Base-by-base conservation (phyloP, 2,113 vertebrate genomes). In the Empidonax alnorum region DNA sequence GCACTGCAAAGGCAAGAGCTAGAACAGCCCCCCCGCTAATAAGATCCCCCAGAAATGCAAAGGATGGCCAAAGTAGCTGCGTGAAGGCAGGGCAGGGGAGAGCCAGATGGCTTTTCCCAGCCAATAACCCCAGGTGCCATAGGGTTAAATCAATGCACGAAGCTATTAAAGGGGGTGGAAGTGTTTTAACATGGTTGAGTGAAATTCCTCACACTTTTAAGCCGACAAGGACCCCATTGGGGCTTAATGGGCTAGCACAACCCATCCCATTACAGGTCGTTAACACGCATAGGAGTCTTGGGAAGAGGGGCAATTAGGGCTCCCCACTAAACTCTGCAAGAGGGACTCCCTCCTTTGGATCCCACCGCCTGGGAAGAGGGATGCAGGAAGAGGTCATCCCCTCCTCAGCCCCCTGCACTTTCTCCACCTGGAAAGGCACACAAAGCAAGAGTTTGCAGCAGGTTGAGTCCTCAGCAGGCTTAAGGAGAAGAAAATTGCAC, bases 141-240 rank as follows among this genome's bases (percentile, higher is more conserved):
- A 82, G 90, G 87, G 90, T 86, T 94, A 92, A 92, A 94, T 72
- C 49, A 63, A 90, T 74, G 91, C 72, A 55, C 35, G 69, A 85
- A 84, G 75, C 88, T 53, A 80, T 96, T 95, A 96, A 84, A 91
- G 23, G 35, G 72, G 91, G 66, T 94, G 94, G 91, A 96, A 97
- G 84, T 76, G 69, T 69, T 96, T 95, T 84, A 88, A 82, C 73
- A 25, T 55, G 91, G 89, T 58, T 78, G 87, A 94, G 85, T 69
- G 76, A 95, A 95, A 96, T 93, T 95, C 94, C 80, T 96, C 93
- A 89, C 89, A 89, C 96, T 96, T 94, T 91, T 44, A 94, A 94
- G 89, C 90, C 63, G 47, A 77, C 82, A 75, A 91, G 83, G 77
- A 96, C 72, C 19, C 91, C 79, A 61, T 63, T 61, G 91, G 89